Percentiles rank a stretch among this genome's conserved stretches.
Evolutionary conservation across 2,113 vertebrate species (phyloP).

Genomic region (Blennius ocellaris): DNA sequence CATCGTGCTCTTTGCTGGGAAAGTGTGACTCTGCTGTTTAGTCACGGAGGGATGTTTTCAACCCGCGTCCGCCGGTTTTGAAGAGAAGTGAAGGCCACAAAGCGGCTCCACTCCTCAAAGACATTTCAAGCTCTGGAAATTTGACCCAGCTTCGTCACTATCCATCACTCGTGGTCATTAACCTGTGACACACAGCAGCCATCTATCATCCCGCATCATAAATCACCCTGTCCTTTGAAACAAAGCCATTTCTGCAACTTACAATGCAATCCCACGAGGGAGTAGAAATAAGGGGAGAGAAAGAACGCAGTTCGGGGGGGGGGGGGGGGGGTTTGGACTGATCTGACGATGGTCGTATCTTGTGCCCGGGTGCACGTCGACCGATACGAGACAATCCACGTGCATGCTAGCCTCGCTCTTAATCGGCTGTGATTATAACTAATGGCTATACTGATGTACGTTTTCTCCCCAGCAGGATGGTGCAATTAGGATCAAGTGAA

Average conservation of each 20-base stretch:
- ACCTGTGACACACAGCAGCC: constrained; percentile 55
- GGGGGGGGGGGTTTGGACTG: not conserved
- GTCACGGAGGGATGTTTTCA: not conserved
- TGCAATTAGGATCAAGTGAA: constrained; percentile 89
- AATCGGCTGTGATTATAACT: constrained; percentile 89
- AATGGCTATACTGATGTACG: constrained; percentile 89
- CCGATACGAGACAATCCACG: constrained; percentile 39
- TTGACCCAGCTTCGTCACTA: constrained; percentile 52
- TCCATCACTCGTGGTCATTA: constrained; percentile 67
- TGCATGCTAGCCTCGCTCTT: constrained; percentile 76
- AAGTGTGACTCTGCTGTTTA: too few species aligned
- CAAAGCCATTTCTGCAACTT: constrained; percentile 21
- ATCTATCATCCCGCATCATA: constrained; percentile 49
- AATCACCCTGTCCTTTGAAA: constrained; percentile 57
- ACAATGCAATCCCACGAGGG: constrained; percentile 27
- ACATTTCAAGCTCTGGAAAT: constrained; percentile 36
- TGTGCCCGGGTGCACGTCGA: constrained; percentile 2
- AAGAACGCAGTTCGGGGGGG: too few species aligned
- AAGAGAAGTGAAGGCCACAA: constrained; percentile 1
- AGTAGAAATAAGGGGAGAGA: constrained; percentile 9
- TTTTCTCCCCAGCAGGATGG: constrained; percentile 87
- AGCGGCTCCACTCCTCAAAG: constrained; percentile 28
- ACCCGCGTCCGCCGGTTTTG: not conserved
- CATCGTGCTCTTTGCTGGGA: too few species aligned
- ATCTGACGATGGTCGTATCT: constrained; percentile 10